These are phyloP conservation scores for Sinocyclocheilus anshuiensis DNA, from an alignment of 2,113 vertebrate species.

Conservation along the genomic window DNA sequence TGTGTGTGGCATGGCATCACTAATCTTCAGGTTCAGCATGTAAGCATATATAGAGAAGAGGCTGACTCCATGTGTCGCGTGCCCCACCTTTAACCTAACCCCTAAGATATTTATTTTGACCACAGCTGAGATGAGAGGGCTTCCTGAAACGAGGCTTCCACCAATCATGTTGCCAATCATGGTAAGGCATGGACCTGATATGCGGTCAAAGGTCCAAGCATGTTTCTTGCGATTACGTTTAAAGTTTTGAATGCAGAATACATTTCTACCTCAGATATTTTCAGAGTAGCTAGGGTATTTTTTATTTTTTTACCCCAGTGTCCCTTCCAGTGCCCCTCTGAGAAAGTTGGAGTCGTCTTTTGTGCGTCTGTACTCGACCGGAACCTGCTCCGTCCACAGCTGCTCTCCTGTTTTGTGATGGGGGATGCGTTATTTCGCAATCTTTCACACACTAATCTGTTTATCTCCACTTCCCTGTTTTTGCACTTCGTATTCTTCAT, in stretches of 20 bases:
- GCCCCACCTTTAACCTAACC: constrained; percentile 48
- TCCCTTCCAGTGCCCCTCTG: constrained; percentile 36
- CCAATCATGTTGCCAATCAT: constrained; percentile 18
- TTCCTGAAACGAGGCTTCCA: neutral
- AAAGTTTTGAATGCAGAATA: constrained; percentile 5
- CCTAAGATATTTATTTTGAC: constrained; percentile 34
- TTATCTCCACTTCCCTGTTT: constrained; percentile 53
- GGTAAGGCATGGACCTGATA: neutral
- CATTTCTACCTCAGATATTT: neutral
- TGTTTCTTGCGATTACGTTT: neutral
- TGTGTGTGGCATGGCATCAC: constrained; percentile 76
- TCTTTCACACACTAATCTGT: constrained; percentile 73
- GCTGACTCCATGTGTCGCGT: constrained; percentile 29
- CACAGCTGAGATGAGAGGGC: constrained; percentile 39
- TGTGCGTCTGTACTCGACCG: constrained; percentile 78
- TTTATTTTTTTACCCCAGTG: neutral
- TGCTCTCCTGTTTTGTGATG: constrained; percentile 80
- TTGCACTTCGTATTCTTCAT: constrained; percentile 56
- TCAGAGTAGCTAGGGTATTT: neutral
- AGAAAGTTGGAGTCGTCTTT: constrained; percentile 75
- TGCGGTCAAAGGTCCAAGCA: neutral
- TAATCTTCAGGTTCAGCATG: constrained; percentile 29
- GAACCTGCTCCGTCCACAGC: constrained; percentile 74
- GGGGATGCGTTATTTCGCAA: constrained; percentile 71
- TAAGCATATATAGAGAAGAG: constrained; percentile 33